A percentile compares a stretch with the other conserved stretches of the same genome.
Conservation (phyloP, 2,113 vertebrate species). For the Chloroceryle aenea region DNA sequence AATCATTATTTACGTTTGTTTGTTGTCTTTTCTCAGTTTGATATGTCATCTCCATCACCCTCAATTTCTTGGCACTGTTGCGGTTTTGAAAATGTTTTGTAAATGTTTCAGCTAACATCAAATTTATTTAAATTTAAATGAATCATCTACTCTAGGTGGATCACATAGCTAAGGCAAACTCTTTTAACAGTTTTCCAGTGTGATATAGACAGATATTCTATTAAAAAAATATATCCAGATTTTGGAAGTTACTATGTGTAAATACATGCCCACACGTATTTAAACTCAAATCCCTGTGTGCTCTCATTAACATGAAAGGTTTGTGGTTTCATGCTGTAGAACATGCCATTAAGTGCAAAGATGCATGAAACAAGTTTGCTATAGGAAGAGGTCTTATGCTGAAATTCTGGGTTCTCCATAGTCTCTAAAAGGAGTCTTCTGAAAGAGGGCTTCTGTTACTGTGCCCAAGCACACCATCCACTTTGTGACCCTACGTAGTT, state of each 20-base stretch:
- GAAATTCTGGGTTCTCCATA: neutral
- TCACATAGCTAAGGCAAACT: neutral
- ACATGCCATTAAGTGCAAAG: neutral
- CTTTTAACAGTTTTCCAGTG: neutral
- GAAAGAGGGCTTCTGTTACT: neutral
- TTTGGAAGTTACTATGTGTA: neutral
- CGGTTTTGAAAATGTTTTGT: neutral
- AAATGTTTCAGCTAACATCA: neutral
- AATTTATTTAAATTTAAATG: neutral
- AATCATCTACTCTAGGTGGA: neutral
- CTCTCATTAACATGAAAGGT: neutral
- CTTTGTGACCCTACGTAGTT: neutral
- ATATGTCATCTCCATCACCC: neutral
- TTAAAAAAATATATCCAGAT: no score
- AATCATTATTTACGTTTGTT: neutral
- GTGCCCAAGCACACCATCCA: no score
- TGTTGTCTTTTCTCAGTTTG: neutral
- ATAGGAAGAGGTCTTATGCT: neutral
- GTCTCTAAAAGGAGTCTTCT: neutral
- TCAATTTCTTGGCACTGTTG: neutral
- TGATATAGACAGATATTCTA: no score
- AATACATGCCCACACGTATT: neutral
- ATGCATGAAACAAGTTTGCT: fast-evolving
- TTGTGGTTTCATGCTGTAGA: neutral
- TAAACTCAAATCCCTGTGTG: neutral